phyloP scores from a whole-genome alignment of 2,888 invertebrate species.

The Cacoxenus indagator region DNA sequence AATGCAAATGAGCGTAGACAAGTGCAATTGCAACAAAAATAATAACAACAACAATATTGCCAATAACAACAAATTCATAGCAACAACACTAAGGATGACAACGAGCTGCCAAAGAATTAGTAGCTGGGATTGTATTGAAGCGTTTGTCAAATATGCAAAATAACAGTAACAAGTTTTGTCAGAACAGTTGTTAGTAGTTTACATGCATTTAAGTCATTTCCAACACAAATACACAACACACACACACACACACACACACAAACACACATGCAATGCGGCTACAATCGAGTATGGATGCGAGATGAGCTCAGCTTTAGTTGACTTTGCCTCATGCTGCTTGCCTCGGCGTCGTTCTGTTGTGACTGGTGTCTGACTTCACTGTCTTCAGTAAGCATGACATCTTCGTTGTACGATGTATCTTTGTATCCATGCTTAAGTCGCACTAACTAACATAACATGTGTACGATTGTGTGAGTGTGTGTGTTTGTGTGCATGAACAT shows the following conservation, averaged over 20 bases:
- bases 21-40: conserved; percentile 10
- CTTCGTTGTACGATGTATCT: not conserved
- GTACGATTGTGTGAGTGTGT: not conserved
- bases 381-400: conserved; percentile 21
- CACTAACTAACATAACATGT: not conserved
- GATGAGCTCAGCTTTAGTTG: too few relatives aligned
- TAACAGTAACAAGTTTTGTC: conserved; percentile 57
- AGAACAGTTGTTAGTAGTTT: conserved; percentile 56
- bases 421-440: not conserved
- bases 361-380: not conserved
- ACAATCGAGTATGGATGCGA: not conserved
- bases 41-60: not conserved
- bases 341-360: not conserved
- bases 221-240: not conserved
- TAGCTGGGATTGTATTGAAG: conserved; percentile 6
- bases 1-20: conserved; percentile 12
- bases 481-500: not conserved
- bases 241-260: not conserved
- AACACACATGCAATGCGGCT: conserved; percentile 30
- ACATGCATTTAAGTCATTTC: conserved; percentile 40
- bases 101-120: conserved; percentile 6
- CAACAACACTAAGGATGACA: not conserved
- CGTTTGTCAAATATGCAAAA: conserved; percentile 52
- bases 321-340: not conserved
- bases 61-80: not conserved